Conservation (phyloP, 2,797 vertebrate species). For the Catamblyrhynchus diadema region DNA sequence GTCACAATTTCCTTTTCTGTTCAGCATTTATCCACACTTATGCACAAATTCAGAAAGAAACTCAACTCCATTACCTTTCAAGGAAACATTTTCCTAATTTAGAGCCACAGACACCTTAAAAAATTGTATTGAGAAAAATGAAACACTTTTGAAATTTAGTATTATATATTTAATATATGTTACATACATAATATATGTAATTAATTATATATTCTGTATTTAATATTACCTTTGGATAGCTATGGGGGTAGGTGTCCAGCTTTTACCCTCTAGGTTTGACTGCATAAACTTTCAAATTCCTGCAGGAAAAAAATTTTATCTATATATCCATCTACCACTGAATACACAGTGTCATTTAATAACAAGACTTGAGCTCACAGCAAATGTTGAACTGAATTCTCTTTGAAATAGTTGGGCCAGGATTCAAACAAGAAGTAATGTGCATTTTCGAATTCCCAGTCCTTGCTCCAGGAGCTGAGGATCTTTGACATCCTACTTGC, state of each 20-base stretch:
- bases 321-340: neutral
- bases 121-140: neutral
- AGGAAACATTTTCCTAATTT: neutral
- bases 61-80: neutral
- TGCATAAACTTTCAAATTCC: neutral
- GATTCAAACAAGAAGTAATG: neutral
- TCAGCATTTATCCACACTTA: neutral
- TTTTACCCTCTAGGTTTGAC: neutral
- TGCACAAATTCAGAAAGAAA: neutral
- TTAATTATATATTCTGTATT: neutral
- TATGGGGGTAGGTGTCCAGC: neutral
- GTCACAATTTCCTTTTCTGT: neutral
- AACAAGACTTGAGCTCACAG: neutral
- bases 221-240: neutral
- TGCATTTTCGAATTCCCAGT: neutral
- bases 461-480: neutral
- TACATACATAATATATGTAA: neutral
- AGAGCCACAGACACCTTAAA: neutral
- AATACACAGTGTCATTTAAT: neutral
- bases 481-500: neutral
- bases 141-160: neutral
- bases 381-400: neutral
- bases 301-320: neutral
- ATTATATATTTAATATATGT: neutral
- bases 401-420: neutral